phyloP scores from a whole-genome alignment of 2,113 vertebrate genomes.

The Capra hircus region DNA sequence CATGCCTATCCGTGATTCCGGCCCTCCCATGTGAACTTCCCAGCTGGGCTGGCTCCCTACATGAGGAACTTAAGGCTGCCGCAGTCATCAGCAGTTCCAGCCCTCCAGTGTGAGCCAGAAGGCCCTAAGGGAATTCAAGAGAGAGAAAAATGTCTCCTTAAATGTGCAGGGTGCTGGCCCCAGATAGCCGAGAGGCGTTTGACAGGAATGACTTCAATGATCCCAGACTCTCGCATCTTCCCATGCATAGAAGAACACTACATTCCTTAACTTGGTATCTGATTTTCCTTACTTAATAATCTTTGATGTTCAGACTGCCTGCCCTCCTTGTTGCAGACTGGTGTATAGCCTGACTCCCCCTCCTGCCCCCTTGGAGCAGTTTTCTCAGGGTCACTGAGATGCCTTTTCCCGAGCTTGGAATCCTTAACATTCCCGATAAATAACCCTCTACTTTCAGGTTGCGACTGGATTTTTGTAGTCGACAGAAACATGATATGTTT shows the following conservation, averaged over 20 bases:
- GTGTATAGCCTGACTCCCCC: background rate
- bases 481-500: background rate
- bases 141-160: background rate
- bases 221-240: background rate
- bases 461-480: background rate
- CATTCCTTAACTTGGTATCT: background rate
- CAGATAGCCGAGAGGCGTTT: background rate
- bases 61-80: background rate
- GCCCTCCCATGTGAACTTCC: background rate
- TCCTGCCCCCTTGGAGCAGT: background rate
- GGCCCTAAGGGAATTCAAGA: background rate
- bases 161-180: background rate
- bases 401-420: background rate
- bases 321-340: background rate
- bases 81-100: background rate
- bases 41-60: background rate
- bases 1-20: accelerated
- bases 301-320: background rate
- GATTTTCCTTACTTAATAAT: background rate
- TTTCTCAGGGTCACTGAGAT: background rate
- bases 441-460: background rate
- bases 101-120: background rate
- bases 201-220: background rate
- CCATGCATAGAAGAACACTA: background rate
- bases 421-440: background rate